phyloP scores from a whole-genome alignment of 2,113 vertebrate species.

The Steatornis caripensis region DNA sequence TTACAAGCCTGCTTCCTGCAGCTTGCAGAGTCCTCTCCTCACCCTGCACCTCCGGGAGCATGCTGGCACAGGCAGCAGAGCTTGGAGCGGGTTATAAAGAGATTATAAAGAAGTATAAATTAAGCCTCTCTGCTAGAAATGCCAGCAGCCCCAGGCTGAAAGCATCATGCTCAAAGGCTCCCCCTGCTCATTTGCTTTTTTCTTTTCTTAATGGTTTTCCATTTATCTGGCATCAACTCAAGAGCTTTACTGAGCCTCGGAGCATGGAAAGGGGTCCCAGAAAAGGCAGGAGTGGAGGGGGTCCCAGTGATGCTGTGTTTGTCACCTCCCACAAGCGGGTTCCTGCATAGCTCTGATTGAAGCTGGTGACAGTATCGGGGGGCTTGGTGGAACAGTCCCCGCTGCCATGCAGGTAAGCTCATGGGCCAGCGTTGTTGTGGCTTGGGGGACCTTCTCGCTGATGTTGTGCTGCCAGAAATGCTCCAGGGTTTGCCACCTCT shows the following conservation, averaged over 20 bases:
- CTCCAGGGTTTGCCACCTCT: neutral
- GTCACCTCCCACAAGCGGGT: neutral
- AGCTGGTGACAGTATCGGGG: neutral
- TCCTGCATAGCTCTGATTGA: neutral
- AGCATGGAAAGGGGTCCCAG: neutral
- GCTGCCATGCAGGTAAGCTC: rapidly evolving
- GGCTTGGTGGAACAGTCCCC: neutral
- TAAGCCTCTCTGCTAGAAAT: neutral
- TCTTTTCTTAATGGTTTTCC: neutral
- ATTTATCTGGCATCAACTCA: neutral
- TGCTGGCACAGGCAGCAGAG: neutral
- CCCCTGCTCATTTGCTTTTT: neutral
- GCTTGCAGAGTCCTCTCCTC: neutral
- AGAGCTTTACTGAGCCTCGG: neutral
- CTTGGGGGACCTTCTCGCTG: neutral
- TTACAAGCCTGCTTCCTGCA: rapidly evolving
- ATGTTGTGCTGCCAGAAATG: neutral
- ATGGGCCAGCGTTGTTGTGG: neutral
- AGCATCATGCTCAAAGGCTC: neutral
- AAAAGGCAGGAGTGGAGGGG: neutral
- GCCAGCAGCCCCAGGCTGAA: neutral
- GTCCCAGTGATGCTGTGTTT: neutral
- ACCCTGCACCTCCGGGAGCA: neutral
- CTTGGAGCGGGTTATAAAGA: neutral
- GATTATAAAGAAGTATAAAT: neutral